Conservation (phyloP, 2,797 vertebrate genomes). For the Danio aesculapii region DNA sequence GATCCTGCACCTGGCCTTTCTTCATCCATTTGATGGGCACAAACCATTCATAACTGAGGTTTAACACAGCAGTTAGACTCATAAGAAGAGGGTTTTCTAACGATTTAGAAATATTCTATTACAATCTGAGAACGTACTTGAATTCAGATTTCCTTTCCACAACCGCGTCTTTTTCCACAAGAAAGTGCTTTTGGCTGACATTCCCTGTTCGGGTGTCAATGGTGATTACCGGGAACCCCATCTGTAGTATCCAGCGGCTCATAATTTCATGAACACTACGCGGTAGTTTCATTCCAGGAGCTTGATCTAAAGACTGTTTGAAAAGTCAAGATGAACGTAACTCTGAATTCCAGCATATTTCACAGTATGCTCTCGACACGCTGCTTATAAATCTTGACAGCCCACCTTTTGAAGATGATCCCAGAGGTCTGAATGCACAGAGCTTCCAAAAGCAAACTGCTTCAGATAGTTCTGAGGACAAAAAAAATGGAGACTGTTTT, state of each 20-base stretch:
- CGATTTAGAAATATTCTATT: constrained; percentile 1
- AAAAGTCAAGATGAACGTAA: background rate
- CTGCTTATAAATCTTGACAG: constrained; percentile 4
- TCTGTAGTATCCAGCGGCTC: constrained; percentile 94
- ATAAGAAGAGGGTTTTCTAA: background rate
- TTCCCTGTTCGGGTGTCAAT: constrained; percentile 80
- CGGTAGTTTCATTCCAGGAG: constrained; percentile 63
- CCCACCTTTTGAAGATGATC: constrained; percentile 83
- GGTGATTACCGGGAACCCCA: constrained; percentile 93
- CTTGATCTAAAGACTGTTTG: constrained; percentile 76
- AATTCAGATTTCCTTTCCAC: constrained; percentile 85
- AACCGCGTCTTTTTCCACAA: constrained; percentile 79
- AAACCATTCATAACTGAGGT: constrained; percentile 89
- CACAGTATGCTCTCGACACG: background rate
- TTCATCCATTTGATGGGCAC: constrained; percentile 86
- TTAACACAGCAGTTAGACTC: constrained; percentile 17
- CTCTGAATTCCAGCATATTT: background rate
- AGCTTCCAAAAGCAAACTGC: constrained; percentile 81
- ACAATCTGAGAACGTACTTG: constrained; percentile 76
- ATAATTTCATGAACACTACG: constrained; percentile 80
- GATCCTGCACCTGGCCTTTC: rapidly evolving
- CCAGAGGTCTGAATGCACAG: constrained; percentile 87
- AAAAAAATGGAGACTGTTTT: constrained; percentile 18
- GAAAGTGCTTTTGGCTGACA: constrained; percentile 88
- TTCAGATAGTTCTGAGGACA: constrained; percentile 87